phyloP scores from a whole-genome alignment of 2,797 vertebrate species.

The Tragelaphus oryx region DNA sequence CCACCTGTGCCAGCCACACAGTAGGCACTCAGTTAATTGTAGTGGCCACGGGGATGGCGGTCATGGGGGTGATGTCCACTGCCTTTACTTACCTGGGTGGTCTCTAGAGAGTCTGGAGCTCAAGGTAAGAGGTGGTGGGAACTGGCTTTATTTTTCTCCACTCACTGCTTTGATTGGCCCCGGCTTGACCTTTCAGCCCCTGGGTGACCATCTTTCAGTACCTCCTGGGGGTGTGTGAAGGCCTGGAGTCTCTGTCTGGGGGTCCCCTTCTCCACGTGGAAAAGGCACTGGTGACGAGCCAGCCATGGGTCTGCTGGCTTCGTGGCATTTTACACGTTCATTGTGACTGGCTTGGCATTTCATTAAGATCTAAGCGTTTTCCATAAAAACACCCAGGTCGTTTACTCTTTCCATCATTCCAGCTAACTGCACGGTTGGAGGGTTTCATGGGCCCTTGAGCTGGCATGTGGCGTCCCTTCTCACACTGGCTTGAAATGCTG shows the following conservation, averaged over 20 bases:
- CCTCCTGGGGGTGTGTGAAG: accelerated
- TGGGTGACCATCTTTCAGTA: neutral
- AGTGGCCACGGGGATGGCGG: accelerated
- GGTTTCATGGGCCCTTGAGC: neutral
- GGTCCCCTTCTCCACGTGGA: neutral
- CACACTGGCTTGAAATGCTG: neutral
- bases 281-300: accelerated
- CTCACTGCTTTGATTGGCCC: neutral
- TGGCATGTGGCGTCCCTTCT: neutral
- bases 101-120: neutral
- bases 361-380: neutral
- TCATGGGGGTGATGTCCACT: accelerated
- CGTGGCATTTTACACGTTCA: neutral
- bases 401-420: neutral
- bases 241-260: neutral
- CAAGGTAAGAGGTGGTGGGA: neutral
- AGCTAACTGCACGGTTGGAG: neutral
- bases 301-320: neutral
- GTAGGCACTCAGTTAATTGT: neutral
- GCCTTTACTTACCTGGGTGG: neutral
- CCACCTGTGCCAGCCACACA: neutral
- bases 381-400: neutral
- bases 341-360: neutral
- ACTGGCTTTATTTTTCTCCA: neutral
- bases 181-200: neutral